A percentile compares a stretch with the other conserved stretches of the same genome.
phyloP scores from a whole-genome alignment of 2,113 vertebrate species.

The Xyrauchen texanus region DNA sequence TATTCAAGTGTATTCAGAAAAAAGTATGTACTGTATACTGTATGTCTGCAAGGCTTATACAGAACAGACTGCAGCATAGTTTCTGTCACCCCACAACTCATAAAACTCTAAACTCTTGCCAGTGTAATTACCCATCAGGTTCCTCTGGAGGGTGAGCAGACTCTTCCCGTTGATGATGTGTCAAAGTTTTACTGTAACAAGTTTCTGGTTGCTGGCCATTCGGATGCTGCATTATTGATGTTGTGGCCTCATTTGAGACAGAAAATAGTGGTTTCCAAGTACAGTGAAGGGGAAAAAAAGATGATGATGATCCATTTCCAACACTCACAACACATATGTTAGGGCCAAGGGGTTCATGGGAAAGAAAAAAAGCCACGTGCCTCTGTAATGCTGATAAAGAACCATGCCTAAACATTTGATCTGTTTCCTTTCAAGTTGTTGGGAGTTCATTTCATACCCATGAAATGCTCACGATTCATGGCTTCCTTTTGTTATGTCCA shows the following conservation, averaged over 20 bases:
- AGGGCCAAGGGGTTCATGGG: background rate
- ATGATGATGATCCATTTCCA: background rate
- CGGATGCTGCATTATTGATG: conserved; percentile 56
- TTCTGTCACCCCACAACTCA: conserved; percentile 1
- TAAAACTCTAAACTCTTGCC: conserved; percentile 29
- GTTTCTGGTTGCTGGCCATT: conserved; percentile 47
- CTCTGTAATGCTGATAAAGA: background rate
- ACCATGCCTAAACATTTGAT: conserved; percentile 22
- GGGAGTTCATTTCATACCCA: conserved; percentile 5
- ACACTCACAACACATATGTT: background rate
- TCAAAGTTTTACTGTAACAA: conserved; percentile 48
- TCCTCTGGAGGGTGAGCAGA: conserved; percentile 37
- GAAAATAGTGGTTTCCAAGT: conserved; percentile 48
- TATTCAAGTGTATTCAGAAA: background rate
- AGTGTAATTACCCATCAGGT: conserved; percentile 47
- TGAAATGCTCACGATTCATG: background rate
- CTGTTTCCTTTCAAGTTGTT: conserved; percentile 26
- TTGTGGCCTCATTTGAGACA: conserved; percentile 46
- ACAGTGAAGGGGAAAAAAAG: conserved; percentile 42
- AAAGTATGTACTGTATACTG: background rate
- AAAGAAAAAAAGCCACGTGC: conserved; percentile 1
- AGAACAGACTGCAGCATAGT: conserved; percentile 26
- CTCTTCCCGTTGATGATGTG: conserved; percentile 36
- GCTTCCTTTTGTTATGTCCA: too few species aligned
- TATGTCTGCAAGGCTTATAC: background rate